Percentiles rank a stretch among this genome's conserved stretches.
Evolutionary conservation across 1,140 invertebrate genomes (phyloP).

Genomic region (Phortica variegata): DNA sequence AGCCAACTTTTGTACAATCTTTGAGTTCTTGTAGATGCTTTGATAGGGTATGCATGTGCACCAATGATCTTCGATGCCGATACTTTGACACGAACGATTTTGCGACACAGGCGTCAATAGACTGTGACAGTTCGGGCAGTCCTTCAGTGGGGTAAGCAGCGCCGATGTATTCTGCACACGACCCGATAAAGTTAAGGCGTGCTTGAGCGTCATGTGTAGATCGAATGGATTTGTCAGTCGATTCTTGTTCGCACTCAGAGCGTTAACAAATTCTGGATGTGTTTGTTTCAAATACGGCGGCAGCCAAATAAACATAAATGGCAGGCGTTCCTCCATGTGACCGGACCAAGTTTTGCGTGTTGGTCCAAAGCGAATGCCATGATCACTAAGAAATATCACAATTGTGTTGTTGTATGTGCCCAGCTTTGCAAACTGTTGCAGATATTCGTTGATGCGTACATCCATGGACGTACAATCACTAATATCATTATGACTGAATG

Average conservation of each 20-base stretch:
- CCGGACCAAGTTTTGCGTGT: conserved; percentile 70
- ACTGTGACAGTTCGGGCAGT: conserved; percentile 68
- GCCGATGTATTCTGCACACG: conserved; percentile 56
- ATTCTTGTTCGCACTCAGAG: conserved; percentile 71
- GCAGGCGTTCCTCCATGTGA: conserved; percentile 85
- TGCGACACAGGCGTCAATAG: conserved; percentile 66
- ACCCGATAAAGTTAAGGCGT: conserved; percentile 55
- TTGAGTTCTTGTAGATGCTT: conserved; percentile 52
- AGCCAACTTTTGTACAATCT: conserved; percentile 56
- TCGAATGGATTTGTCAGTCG: conserved; percentile 83
- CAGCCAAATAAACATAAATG: conserved; percentile 78
- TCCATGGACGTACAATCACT: conserved; percentile 74
- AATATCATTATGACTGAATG: conserved; percentile 75
- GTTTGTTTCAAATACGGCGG: conserved; percentile 70
- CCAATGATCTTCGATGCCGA: conserved; percentile 73
- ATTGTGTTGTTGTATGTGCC: conserved; percentile 68
- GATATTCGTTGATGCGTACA: conserved; percentile 60
- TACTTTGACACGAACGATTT: conserved; percentile 70
- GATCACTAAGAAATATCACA: conserved; percentile 86
- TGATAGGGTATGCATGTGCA: conserved; percentile 69
- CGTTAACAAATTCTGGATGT: conserved; percentile 66
- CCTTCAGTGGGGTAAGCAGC: conserved; percentile 22
- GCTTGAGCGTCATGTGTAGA: conserved; percentile 68
- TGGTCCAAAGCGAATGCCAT: conserved; percentile 85
- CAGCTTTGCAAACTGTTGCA: conserved; percentile 62